A percentile compares a stretch with the other conserved stretches of the same genome.
phyloP scores from a whole-genome alignment of 2,113 vertebrate genomes.

The Chaenocephalus aceratus region DNA sequence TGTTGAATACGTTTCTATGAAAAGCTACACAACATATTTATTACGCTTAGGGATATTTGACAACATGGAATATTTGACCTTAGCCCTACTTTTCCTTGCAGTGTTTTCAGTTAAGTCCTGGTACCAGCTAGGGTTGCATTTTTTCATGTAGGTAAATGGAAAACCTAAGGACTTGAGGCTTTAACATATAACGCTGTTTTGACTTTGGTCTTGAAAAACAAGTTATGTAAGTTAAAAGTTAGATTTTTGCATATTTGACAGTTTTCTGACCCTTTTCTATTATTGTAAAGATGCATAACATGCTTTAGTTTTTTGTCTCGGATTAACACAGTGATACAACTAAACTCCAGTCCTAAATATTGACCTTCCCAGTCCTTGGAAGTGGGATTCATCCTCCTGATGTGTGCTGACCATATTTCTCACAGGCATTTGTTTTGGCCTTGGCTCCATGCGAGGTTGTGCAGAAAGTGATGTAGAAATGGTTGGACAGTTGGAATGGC shows the following conservation, averaged over 20 bases:
- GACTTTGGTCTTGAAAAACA: not conserved
- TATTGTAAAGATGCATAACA: not conserved
- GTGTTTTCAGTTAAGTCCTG: slow-evolving; percentile 95
- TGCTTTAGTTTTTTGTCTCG: not conserved
- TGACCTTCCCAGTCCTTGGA: slow-evolving; percentile 46
- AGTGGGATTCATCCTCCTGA: slow-evolving; percentile 1
- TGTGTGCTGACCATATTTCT: slow-evolving; percentile 59
- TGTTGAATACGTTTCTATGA: slow-evolving; percentile 67
- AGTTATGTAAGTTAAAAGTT: not conserved
- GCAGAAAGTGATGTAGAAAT: slow-evolving; percentile 86
- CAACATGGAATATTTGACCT: slow-evolving; percentile 79
- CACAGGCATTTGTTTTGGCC: slow-evolving; percentile 68
- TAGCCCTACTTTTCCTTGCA: slow-evolving; percentile 88
- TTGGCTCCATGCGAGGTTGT: slow-evolving; percentile 66
- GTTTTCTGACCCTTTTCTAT: not conserved
- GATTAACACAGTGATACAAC: not conserved
- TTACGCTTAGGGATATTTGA: slow-evolving; percentile 87
- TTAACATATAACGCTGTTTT: not conserved
- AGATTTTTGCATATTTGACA: not conserved
- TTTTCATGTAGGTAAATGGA: slow-evolving; percentile 91
- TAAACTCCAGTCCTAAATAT: not conserved
- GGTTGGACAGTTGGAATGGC: slow-evolving; percentile 85
- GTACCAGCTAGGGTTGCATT: slow-evolving; percentile 78
- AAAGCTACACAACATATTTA: slow-evolving; percentile 84
- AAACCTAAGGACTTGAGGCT: slow-evolving; percentile 73